Evolutionary conservation across 2,113 vertebrate genomes (phyloP), one percentile per base, ranked within the genome.

Genomic region (Bubalus kerabau): DNA sequence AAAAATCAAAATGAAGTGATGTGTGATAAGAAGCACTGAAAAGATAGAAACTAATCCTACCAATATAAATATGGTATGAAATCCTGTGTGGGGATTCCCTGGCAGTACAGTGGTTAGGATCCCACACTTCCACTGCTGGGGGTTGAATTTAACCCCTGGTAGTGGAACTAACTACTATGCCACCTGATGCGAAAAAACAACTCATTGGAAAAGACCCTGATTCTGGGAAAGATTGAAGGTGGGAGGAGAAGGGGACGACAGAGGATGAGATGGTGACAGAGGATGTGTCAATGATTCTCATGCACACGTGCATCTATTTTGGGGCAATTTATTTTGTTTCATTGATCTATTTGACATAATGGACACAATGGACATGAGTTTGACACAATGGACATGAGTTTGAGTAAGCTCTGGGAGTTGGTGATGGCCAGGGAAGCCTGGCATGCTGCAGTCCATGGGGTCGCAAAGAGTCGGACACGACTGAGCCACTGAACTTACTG

Each of bases 361-460:
- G 12, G 48, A 48, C 60, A 1, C 30, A 64, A 32, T 64, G 60
- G 14, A 30, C 26, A 28, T 60, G 26, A 60, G 26, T 60, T 60
- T 32, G 14, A 67, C 8, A 2, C n/a, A 1, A 21, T 36, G n/a
- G 9, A 67, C n/a, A 36, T 71, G 64, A 21, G 64, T 71, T 21
- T 71, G 64, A 71, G 64, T 12, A 71, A 1, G 2, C 9, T 71
- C 64, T 0, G 0, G 17, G 19, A 23, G 64, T 36, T 71, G 19
- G n/a, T 71, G 64, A 71, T 36, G 17, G n/a, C 0, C 17, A 71
- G 4, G 64, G 64, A 71, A 10, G 64, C 4, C 17, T 36, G 9
- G 17, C 9, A 0, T 71, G n/a, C 17, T 71, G 17, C 4, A 5
- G 0, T 71, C 2, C n/a, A 21, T 36, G 9, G 64, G 17, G 4